A percentile compares a stretch with the other conserved stretches of the same genome.
These are phyloP conservation scores for Synodontis membranacea DNA, from an alignment of 2,113 vertebrate genomes.

Conservation along the genomic window DNA sequence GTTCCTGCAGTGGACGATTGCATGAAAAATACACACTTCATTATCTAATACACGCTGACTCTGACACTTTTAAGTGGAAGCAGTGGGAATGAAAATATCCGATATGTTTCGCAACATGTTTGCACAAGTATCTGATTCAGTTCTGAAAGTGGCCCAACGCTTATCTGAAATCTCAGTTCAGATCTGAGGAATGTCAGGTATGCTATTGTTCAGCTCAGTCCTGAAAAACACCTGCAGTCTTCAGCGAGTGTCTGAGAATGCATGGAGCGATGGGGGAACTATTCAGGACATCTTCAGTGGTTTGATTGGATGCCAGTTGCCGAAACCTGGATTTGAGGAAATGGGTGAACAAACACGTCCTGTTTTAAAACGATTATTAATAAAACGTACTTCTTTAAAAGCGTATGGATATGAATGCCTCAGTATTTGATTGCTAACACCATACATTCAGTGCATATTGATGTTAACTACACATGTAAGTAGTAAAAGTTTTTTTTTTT, in stretches of 20 bases:
- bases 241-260: background rate
- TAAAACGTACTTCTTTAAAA: background rate
- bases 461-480: background rate
- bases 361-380: background rate
- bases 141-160: background rate
- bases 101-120: background rate
- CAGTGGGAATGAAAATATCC: background rate
- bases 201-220: conserved; percentile 29
- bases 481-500: background rate
- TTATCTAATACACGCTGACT: background rate
- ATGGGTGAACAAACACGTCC: background rate
- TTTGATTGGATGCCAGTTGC: conserved; percentile 1
- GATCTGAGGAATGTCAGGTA: conserved; percentile 51
- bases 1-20: background rate
- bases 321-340: background rate
- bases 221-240: conserved; percentile 32
- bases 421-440: background rate
- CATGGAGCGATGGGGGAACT: background rate
- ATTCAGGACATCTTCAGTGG: conserved; percentile 26
- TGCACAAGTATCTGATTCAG: background rate
- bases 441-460: background rate
- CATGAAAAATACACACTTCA: background rate
- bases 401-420: background rate
- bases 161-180: conserved; percentile 44
- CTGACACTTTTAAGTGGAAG: background rate